Evolutionary conservation across 2,888 invertebrate genomes (phyloP).

Genomic region (Sinohyriopsis cumingii): DNA sequence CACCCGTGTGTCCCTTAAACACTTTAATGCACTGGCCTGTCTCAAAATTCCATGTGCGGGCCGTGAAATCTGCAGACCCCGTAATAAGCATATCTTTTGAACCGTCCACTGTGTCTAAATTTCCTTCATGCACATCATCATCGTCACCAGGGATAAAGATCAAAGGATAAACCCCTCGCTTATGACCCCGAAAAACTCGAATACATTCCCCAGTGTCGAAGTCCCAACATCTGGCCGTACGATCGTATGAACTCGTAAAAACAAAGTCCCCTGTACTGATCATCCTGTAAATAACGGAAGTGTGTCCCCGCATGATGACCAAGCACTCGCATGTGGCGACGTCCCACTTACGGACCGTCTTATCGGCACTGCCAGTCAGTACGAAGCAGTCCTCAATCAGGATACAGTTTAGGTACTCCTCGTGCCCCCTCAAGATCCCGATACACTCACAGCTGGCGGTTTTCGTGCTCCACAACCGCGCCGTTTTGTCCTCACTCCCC

Average conservation of each 20-base stretch:
- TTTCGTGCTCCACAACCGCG: conserved; percentile 73
- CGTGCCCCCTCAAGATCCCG: conserved; percentile 73
- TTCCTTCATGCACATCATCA: conserved; percentile 54
- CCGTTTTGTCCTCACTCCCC: conserved; percentile 74
- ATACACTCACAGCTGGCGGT: conserved; percentile 73
- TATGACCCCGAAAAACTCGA: conserved; percentile 73
- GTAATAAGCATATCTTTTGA: conserved; percentile 69
- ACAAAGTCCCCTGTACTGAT: conserved; percentile 73
- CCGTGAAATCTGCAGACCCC: conserved; percentile 71
- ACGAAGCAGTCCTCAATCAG: conserved; percentile 73
- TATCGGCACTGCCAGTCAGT: conserved; percentile 74
- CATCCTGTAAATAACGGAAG: conserved; percentile 72
- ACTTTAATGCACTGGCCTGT: conserved; percentile 68
- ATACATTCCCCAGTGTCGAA: conserved; percentile 72
- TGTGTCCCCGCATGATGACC: conserved; percentile 72
- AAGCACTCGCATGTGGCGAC: conserved; percentile 74
- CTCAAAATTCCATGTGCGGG: conserved; percentile 71
- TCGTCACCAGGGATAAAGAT: conserved; percentile 73
- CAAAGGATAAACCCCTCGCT: conserved; percentile 73
- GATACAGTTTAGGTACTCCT: conserved; percentile 74
- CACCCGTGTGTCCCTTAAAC: conserved; percentile 73
- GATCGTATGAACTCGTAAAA: conserved; percentile 70
- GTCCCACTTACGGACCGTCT: conserved; percentile 74
- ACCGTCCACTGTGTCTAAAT: conserved; percentile 58
- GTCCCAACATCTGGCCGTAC: conserved; percentile 73